These are phyloP conservation scores for Mareca strepera DNA, from an alignment of 2,797 vertebrate genomes.

Conservation along the genomic window DNA sequence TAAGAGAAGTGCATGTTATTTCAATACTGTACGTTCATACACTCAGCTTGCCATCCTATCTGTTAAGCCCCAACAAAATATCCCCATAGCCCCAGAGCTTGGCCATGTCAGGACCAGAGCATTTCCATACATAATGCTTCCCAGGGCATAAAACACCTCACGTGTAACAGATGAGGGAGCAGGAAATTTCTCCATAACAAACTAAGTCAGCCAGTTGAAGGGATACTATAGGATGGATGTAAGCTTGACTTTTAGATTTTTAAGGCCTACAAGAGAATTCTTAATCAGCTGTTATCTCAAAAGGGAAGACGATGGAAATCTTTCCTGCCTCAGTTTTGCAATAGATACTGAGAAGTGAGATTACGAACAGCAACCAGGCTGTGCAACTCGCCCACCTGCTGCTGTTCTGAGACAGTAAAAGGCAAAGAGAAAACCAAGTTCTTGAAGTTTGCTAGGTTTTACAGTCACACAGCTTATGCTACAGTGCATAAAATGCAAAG, in stretches of 20 bases:
- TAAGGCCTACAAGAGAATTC: neutral
- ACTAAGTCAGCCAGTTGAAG: neutral
- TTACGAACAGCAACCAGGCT: neutral
- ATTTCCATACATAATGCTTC: neutral
- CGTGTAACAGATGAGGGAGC: neutral
- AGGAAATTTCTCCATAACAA: neutral
- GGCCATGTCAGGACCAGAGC: too few relatives aligned
- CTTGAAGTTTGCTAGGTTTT: neutral
- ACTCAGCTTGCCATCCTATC: neutral
- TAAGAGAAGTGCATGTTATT: neutral
- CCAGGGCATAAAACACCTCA: neutral
- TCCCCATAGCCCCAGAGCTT: neutral
- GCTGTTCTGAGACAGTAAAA: neutral
- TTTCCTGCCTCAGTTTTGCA: neutral
- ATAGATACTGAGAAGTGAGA: neutral
- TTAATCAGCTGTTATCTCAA: neutral
- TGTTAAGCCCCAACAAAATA: neutral
- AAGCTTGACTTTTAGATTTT: neutral
- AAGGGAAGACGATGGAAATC: neutral
- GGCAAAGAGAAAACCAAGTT: neutral
- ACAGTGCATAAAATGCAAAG: neutral
- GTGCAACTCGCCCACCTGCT: neutral
- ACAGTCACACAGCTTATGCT: neutral
- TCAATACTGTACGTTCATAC: neutral
- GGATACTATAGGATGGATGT: neutral